These are phyloP conservation scores for Labrus mixtus DNA, from an alignment of 2,113 vertebrate genomes.

Conservation along the genomic window DNA sequence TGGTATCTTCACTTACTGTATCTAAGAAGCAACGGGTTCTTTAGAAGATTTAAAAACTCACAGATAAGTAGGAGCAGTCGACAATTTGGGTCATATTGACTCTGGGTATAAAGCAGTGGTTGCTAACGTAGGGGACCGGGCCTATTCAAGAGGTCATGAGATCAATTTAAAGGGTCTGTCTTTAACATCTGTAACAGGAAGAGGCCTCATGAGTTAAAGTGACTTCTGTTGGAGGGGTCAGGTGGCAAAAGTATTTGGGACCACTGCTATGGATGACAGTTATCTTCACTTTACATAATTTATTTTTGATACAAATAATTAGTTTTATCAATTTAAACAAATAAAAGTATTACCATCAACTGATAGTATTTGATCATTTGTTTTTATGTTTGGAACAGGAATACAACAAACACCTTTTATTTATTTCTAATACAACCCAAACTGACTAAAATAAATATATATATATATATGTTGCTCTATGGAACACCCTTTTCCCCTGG, in stretches of 20 bases:
- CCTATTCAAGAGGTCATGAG: neutral
- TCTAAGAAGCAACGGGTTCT: slow-evolving; percentile 3
- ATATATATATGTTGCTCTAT: no score
- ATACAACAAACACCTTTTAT: neutral
- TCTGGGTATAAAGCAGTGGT: slow-evolving; percentile 16
- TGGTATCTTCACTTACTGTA: neutral
- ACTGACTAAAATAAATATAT: no score
- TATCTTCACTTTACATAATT: slow-evolving; percentile 14
- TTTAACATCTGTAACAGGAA: neutral
- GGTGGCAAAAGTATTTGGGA: neutral
- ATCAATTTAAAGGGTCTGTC: neutral
- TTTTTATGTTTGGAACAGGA: neutral
- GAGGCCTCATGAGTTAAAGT: neutral
- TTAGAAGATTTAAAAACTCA: slow-evolving; percentile 16
- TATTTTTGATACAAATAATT: slow-evolving; percentile 38
- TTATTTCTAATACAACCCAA: neutral
- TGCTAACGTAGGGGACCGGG: neutral
- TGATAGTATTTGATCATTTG: neutral
- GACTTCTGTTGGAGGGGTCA: neutral
- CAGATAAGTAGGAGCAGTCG: slow-evolving; percentile 17
- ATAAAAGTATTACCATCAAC: neutral
- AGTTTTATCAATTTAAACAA: slow-evolving; percentile 41
- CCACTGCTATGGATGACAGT: neutral
- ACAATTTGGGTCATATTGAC: slow-evolving; percentile 70
- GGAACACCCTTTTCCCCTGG: no score